Evolutionary conservation across 1,140 invertebrate species (phyloP).

Genomic region (Rhopalosiphum padi): DNA sequence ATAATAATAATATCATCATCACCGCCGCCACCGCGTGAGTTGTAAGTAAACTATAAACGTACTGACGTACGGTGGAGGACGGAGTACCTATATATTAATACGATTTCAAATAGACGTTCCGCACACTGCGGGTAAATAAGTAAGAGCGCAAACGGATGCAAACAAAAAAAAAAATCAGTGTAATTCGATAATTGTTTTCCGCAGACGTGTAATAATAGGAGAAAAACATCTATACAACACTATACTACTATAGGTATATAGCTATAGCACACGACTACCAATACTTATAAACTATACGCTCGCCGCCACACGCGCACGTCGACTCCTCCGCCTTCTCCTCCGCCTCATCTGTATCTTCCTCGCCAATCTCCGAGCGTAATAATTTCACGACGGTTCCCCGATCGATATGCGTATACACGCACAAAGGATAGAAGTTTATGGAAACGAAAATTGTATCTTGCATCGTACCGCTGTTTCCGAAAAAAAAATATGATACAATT

Average conservation of each 20-base stretch:
- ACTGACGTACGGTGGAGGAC: background rate
- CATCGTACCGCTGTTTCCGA: background rate
- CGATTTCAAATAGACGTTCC: background rate
- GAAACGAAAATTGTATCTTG: background rate
- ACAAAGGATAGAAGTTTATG: background rate
- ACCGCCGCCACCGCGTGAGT: too few species aligned
- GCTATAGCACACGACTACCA: background rate
- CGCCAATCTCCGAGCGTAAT: background rate
- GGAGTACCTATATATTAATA: background rate
- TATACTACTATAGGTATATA: too few species aligned
- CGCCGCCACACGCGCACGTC: background rate
- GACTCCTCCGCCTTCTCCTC: background rate
- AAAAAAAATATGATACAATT: background rate
- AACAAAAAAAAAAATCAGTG: conserved; percentile 2
- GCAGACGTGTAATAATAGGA: background rate
- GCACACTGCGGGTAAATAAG: background rate
- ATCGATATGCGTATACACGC: background rate
- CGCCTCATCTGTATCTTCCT: background rate
- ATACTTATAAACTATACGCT: background rate
- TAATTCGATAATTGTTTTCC: background rate
- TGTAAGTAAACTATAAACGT: background rate
- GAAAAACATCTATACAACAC: background rate
- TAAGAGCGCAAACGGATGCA: background rate
- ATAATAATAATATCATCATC: background rate
- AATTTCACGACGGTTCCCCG: background rate